Evolutionary conservation across 1,140 invertebrate genomes (phyloP), one percentile per base, ranked within the genome.

Genomic region (Drosophila ananassae): DNA sequence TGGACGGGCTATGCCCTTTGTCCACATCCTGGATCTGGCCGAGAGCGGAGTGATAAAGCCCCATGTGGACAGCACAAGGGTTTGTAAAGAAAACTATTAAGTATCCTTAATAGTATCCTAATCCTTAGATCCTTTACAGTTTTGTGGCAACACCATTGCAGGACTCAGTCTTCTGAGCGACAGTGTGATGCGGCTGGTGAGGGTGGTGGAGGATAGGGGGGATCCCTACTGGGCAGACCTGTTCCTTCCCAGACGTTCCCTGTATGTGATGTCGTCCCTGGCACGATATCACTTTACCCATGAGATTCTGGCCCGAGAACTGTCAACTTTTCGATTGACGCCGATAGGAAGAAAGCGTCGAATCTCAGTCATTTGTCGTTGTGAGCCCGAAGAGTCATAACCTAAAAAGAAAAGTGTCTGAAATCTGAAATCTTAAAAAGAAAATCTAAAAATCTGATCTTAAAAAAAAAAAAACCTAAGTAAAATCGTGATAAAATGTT

Each of bases 81-180:
- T 99, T 93, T 12, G 34, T 37, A 37, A n/a, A 10, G 0, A 34
- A 10, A 10, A 34, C 1, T 32, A 6, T 7, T 2, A 8, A 32
- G 6, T 8, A 9, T 9, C 30, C 30, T 8, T n/a, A n/a, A n/a
- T n/a, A 17, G 17, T 8, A 30, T 5, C 5, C 6, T 8, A 32
- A 9, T 32, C 30, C 30, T 1, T n/a, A 9, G 2, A 8, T 47
- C 52, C 93, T 93, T 44, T 84, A 21, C 58, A 99, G 97, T 99
- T 99, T 93, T 99, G 98, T 93, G 98, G 98, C n/a, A 95, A 95
- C 77, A 96, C 96, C 13, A 99, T 99, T 68, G 96, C 97, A 34
- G 98, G 98, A 0, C 92, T 99, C n/a, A 98, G 97, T 92, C 93
- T 99, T 41, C 91, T 98, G 17, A 98, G 97, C 8, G 94, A 96